These are phyloP conservation scores for Tauraco erythrolophus DNA, from an alignment of 2,113 vertebrate species.

Conservation along the genomic window DNA sequence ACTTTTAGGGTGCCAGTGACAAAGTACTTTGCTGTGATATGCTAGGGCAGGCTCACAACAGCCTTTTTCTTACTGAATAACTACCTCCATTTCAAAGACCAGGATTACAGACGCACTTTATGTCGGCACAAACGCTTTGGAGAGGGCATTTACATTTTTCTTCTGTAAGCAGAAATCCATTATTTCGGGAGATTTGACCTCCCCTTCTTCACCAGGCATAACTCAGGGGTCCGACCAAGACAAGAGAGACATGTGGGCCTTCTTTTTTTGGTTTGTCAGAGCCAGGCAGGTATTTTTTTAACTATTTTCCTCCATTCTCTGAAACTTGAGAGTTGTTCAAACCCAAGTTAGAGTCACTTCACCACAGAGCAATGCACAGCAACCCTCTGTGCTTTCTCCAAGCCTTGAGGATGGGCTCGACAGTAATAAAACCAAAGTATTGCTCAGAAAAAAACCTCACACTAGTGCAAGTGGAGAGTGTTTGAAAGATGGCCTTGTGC, in stretches of 20 bases:
- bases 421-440: neutral
- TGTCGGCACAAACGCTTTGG: neutral
- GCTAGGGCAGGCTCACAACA: constrained; percentile 46
- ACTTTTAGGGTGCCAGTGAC: constrained; percentile 57
- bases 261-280: neutral
- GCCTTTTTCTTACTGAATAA: constrained; percentile 65
- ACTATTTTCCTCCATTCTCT: fast-evolving
- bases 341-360: neutral
- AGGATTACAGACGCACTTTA: constrained; percentile 59
- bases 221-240: neutral
- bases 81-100: constrained; percentile 27
- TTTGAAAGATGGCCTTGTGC: neutral
- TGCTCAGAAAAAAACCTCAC: neutral
- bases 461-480: neutral
- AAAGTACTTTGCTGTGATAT: constrained; percentile 45
- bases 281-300: neutral
- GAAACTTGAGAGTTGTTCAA: neutral
- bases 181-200: constrained; percentile 7
- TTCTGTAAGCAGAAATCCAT: constrained; percentile 32
- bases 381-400: neutral
- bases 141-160: constrained; percentile 48
- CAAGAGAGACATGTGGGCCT: neutral
- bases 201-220: neutral
- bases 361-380: fast-evolving
- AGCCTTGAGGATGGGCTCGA: neutral